These are phyloP conservation scores for Sinelater perroti DNA, from an alignment of 2,888 invertebrate species.

Conservation along the genomic window DNA sequence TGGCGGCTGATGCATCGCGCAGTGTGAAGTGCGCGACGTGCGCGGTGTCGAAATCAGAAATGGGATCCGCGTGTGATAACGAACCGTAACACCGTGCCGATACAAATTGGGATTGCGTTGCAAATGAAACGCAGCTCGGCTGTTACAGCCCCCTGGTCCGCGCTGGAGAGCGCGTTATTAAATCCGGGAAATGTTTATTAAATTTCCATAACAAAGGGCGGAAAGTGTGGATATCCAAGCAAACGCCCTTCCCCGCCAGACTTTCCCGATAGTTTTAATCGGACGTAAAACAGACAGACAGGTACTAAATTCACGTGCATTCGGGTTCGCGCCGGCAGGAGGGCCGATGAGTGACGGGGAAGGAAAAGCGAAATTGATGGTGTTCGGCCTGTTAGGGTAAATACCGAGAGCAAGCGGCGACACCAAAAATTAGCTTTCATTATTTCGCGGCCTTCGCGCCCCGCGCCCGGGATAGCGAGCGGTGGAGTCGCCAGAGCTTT, in stretches of 20 bases:
- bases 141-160: too few species aligned
- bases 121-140: too few species aligned
- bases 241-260: neutral
- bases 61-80: too few species aligned
- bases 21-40: too few species aligned
- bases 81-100: too few species aligned
- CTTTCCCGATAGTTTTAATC: conserved; percentile 29
- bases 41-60: too few species aligned
- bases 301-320: conserved; percentile 31
- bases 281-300: conserved; percentile 33
- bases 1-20: too few species aligned
- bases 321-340: conserved; percentile 19
- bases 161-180: too few species aligned
- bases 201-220: neutral
- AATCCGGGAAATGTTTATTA: conserved; percentile 3
- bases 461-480: neutral
- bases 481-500: conserved; percentile 3
- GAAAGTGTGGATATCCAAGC: conserved; percentile 1
- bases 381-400: conserved; percentile 29
- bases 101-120: too few species aligned
- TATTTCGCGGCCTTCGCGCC: conserved; percentile 21
- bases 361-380: conserved; percentile 30
- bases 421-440: conserved; percentile 31
- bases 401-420: conserved; percentile 27
- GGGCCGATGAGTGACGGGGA: conserved; percentile 28